Evolutionary conservation across 2,797 vertebrate species (phyloP), one percentile per base, ranked within the genome.

Genomic region (Enteromius radiatus): DNA sequence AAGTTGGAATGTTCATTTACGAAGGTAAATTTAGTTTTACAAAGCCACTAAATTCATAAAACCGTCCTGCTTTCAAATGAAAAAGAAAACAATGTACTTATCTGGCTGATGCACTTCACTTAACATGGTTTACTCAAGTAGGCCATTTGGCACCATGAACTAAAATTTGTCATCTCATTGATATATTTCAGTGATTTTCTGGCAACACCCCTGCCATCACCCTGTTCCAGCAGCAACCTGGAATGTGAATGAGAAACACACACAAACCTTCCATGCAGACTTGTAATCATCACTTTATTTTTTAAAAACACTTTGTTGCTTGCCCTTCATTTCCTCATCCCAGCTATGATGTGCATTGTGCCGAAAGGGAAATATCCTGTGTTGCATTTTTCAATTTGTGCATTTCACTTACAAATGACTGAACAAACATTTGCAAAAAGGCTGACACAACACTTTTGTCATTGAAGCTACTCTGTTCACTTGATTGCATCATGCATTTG

Each of bases 321-420:
- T 52, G 15, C 26, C 17, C 26, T 71, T 71, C 17, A 71, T 26
- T 21, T 73, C 15, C 28, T 33, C 69, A 21, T 21, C 5, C 33
- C 45, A 52, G 45, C 45, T 49, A 68, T 65, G 63, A 36, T 38
- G 64, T 38, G 64, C 64, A 65, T 33, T 38, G 64, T 38, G 33
- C 64, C 21, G 31, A 65, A 65, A 69, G 43, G 41, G 14, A 71
- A 9, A 71, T 7, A 21, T 17, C 23, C 15, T 31, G 17, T 26
- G 21, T 73, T 52, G 69, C 47, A 36, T 74, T 54, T 73, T 74
- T 74, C 47, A 54, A 54, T 74, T 74, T 54, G 70, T 74, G 47
- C 70, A 74, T 74, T 74, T 74, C 71, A 54, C 31, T 74, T 49
- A 74, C 71, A 31, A 36, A 5, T 74, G 71, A 74, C 71, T 74